Conservation (phyloP, 2,797 vertebrate species). For the Steatocranus sp. region DNA sequence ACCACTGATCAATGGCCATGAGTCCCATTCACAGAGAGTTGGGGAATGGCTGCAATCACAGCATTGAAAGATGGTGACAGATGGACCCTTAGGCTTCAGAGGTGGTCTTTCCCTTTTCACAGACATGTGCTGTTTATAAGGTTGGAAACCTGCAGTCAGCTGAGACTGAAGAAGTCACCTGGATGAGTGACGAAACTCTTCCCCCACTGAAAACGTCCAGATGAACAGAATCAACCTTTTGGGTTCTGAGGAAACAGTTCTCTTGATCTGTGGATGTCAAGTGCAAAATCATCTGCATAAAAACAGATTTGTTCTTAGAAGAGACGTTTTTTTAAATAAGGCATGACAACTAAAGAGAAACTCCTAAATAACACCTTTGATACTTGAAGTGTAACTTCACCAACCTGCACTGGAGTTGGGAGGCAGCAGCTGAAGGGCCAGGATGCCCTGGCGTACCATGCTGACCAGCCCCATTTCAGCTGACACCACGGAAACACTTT, state of each 20-base stretch:
- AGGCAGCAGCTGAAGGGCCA: slow-evolving; percentile 92
- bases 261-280: neutral
- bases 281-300: neutral
- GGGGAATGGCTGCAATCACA: neutral
- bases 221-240: neutral
- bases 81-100: neutral
- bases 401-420: slow-evolving; percentile 94
- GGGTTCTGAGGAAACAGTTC: neutral
- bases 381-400: neutral
- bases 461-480: slow-evolving; percentile 94
- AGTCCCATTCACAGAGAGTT: accelerated
- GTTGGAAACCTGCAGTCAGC: neutral
- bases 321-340: neutral
- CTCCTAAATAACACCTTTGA: neutral
- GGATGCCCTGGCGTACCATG: slow-evolving; percentile 95
- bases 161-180: neutral
- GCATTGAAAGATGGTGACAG: neutral
- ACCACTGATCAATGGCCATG: accelerated
- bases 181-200: neutral
- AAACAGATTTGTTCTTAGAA: neutral
- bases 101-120: neutral
- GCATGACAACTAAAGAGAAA: neutral
- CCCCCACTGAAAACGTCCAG: neutral
- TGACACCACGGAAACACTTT: slow-evolving; percentile 88
- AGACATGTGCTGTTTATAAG: neutral